Percentiles rank a stretch among this genome's conserved stretches.
phyloP scores from a whole-genome alignment of 2,888 invertebrate species.

The Hofmannophila pseudospretella region DNA sequence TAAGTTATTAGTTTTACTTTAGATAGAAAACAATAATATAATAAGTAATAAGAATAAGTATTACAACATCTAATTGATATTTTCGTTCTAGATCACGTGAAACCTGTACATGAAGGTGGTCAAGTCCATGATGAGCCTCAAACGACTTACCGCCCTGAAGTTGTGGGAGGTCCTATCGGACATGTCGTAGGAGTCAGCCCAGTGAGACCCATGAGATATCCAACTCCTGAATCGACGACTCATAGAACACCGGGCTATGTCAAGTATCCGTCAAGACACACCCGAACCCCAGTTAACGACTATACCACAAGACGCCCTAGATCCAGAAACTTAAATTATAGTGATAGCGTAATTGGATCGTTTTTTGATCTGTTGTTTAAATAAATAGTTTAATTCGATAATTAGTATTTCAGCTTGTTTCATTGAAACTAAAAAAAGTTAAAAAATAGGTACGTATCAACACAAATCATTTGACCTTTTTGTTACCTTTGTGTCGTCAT shows the following conservation, averaged over 20 bases:
- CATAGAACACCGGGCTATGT: neutral
- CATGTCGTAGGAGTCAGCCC: slow-evolving; percentile 52
- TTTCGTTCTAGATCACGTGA: slow-evolving; percentile 54
- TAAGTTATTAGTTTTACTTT: no score
- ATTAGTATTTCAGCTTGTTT: no score
- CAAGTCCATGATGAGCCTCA: slow-evolving; percentile 29
- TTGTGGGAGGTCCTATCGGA: slow-evolving; percentile 50
- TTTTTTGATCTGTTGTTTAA: slow-evolving; percentile 61
- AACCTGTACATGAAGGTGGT: slow-evolving; percentile 55
- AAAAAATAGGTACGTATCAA: no score
- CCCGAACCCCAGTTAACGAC: slow-evolving; percentile 13
- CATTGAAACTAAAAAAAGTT: no score
- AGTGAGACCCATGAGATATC: slow-evolving; percentile 26
- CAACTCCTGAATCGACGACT: neutral
- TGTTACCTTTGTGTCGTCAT: slow-evolving; percentile 15
- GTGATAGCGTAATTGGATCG: slow-evolving; percentile 46
- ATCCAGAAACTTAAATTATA: slow-evolving; percentile 29
- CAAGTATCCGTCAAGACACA: slow-evolving; percentile 3
- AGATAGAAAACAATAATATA: no score
- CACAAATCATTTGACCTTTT: slow-evolving; percentile 16
- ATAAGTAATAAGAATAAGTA: no score
- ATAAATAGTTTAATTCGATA: slow-evolving; percentile 24
- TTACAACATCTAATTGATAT: no score
- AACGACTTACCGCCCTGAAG: slow-evolving; percentile 40
- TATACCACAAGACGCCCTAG: slow-evolving; percentile 23